Base-by-base conservation (phyloP, 2,888 invertebrate genomes). In the Drosophila vallismaia region DNA sequence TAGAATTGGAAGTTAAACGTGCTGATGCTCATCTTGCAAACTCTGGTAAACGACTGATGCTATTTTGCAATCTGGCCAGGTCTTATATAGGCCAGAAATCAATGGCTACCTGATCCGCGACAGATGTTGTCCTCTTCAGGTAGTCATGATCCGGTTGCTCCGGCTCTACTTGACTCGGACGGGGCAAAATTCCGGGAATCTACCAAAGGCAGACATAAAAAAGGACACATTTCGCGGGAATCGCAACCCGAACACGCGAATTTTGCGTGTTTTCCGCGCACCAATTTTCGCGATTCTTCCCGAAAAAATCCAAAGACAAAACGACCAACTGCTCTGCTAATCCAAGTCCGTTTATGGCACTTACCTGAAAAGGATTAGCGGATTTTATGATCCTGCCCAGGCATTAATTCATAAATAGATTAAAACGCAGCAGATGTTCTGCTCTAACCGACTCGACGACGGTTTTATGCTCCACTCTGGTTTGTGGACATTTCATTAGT, bases 1-100 rank as follows among this genome's bases (percentile, higher is more conserved):
- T 86, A 86, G 53, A 86, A 86, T 28, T 88, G 76, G 50, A 86
- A 88, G 70, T 87, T 82, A 44, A 64, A 88, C 0, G 88, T 77
- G 68, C 76, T 84, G 67, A 86, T 73, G 77, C 82, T 86, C 86
- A 86, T 86, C 28, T 44, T 69, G 50, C 8, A n/a, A 29, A 50
- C 51, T 12, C 31, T 64, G 24, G n/a, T 8, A 36, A 48, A 12
- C 49, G 81, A 82, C 46, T 80, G 71, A 63, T 31, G 33, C 14
- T 42, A 28, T 44, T 7, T 5, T 24, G 44, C 24, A 24, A 24
- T 12, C 4, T n/a, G 46, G 8, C 10, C 31, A 5, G 2, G 14
- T 14, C 33, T 57, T 67, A 51, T 56, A 68, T 67, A 45, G 38
- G 14, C 0, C 29, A 5, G 5, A 6, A 72, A 63, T 67, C 73